These are phyloP conservation scores for Hypercompe scribonia DNA, from an alignment of 2,888 invertebrate genomes.

Conservation along the genomic window DNA sequence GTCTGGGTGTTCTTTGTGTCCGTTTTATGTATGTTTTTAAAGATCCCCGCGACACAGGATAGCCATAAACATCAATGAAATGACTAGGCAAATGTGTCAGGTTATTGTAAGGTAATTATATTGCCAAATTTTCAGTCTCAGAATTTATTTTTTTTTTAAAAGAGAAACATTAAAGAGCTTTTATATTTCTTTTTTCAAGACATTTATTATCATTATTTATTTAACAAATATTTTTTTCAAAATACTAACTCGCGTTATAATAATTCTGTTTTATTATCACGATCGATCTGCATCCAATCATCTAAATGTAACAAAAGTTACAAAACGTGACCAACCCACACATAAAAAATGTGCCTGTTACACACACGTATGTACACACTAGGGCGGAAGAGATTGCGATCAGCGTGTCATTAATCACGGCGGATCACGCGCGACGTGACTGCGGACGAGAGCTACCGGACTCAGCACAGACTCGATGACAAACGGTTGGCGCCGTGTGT, in stretches of 20 bases:
- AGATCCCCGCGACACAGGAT: too few relatives aligned
- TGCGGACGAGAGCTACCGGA: slow-evolving; percentile 38
- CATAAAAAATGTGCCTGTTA: background rate
- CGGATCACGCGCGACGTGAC: slow-evolving; percentile 66
- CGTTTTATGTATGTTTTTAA: too few relatives aligned
- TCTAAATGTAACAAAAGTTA: slow-evolving; percentile 9
- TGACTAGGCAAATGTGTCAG: too few relatives aligned
- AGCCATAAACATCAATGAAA: too few relatives aligned
- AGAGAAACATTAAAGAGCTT: too few relatives aligned
- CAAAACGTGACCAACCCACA: slow-evolving; percentile 15
- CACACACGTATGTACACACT: background rate
- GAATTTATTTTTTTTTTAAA: too few relatives aligned
- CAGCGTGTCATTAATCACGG: slow-evolving; percentile 63
- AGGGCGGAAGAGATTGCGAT: slow-evolving; percentile 73
- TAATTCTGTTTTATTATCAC: background rate
- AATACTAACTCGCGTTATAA: background rate
- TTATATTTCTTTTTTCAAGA: too few relatives aligned
- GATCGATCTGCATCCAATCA: slow-evolving; percentile 12
- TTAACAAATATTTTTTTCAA: background rate
- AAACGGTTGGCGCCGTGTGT: background rate
- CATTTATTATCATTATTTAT: too few relatives aligned
- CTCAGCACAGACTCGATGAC: slow-evolving; percentile 6
- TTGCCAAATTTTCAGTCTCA: too few relatives aligned
- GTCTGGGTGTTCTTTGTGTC: too few relatives aligned
- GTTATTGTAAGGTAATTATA: too few relatives aligned